Percentiles rank a stretch among this genome's conserved stretches.
Conservation (phyloP, 2,888 invertebrate species). For the Molanna angustata region DNA sequence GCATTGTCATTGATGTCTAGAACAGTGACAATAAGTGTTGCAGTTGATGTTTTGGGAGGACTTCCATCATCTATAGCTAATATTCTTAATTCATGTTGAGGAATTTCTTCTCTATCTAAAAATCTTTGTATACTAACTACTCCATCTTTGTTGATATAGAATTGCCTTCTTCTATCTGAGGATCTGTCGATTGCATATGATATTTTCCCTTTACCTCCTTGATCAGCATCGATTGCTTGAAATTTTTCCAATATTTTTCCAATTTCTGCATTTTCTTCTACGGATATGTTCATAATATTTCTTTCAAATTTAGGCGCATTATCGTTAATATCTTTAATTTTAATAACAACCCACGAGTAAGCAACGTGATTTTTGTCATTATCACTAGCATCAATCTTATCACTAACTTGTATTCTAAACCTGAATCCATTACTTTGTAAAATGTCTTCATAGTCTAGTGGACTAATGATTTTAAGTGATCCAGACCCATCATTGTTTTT, state of each 20-base stretch:
- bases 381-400: constrained; percentile 64
- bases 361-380: constrained; percentile 79
- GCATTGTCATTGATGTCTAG: constrained; percentile 59
- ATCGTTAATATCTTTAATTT: constrained; percentile 58
- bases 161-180: constrained; percentile 72
- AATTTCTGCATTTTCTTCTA: constrained; percentile 68
- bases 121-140: constrained; percentile 72
- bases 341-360: constrained; percentile 62
- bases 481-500: constrained; percentile 50
- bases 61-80: constrained; percentile 74
- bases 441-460: constrained; percentile 53
- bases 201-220: constrained; percentile 67
- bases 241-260: constrained; percentile 72
- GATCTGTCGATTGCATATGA: constrained; percentile 69
- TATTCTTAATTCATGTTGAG: constrained; percentile 73
- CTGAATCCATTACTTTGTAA: constrained; percentile 50
- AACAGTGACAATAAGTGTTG: constrained; percentile 70
- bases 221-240: constrained; percentile 75
- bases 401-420: constrained; percentile 47
- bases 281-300: constrained; percentile 63
- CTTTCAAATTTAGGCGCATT: constrained; percentile 56
- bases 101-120: constrained; percentile 73
- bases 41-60: constrained; percentile 72
- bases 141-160: constrained; percentile 72
- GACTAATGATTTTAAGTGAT: constrained; percentile 50